Evolutionary conservation across 1,140 invertebrate genomes (phyloP).

Genomic region (Hetaerina americana): DNA sequence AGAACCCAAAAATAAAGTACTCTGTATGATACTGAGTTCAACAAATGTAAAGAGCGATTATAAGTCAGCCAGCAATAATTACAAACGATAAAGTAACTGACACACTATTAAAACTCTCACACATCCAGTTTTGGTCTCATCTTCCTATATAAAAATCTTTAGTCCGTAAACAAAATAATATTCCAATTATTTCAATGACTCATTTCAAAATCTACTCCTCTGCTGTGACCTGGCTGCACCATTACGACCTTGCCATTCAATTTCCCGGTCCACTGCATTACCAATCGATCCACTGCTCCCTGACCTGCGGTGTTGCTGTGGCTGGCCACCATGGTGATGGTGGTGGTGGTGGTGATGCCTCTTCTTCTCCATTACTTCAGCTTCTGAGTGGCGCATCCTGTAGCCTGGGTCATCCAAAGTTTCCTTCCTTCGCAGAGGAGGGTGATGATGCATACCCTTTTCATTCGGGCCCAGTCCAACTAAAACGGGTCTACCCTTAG

Average conservation of each 20-base stretch:
- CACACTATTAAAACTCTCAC: neutral
- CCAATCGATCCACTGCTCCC: neutral
- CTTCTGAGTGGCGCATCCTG: neutral
- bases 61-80: neutral
- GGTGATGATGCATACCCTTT: neutral
- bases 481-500: neutral
- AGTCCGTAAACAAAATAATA: neutral
- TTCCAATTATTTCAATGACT: neutral
- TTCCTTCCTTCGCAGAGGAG: neutral
- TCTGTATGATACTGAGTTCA: neutral
- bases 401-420: neutral
- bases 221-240: neutral
- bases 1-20: neutral
- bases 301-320: neutral
- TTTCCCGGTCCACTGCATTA: neutral
- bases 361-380: neutral
- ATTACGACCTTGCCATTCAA: neutral
- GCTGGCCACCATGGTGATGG: neutral
- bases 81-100: neutral
- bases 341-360: neutral
- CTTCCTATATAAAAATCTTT: neutral
- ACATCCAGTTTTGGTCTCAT: neutral
- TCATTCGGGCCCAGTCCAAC: neutral
- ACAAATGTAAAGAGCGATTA: neutral
- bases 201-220: neutral